Percentiles rank a stretch among this genome's conserved stretches.
Evolutionary conservation across 2,797 vertebrate species (phyloP).

Genomic region (Poecilia wingei): DNA sequence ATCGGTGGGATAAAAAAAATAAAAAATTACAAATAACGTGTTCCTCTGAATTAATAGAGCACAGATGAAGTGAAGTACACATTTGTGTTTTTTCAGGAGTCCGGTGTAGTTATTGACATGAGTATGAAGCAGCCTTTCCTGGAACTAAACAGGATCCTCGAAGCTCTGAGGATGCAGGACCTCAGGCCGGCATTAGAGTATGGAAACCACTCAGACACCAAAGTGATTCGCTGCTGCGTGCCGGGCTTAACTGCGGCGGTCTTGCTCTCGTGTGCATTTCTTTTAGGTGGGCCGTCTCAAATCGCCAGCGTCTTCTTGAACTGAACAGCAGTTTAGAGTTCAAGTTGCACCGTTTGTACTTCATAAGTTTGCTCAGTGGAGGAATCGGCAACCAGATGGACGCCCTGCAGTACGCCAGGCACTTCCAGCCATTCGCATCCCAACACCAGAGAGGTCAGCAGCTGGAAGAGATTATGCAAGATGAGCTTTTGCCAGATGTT

Average conservation of each 20-base stretch:
- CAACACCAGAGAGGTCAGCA: conserved; percentile 89
- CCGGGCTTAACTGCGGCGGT: background rate
- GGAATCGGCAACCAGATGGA: conserved; percentile 89
- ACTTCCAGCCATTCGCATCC: conserved; percentile 90
- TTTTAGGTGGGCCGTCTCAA: conserved; percentile 88
- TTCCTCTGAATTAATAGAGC: background rate
- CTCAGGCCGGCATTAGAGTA: conserved; percentile 90
- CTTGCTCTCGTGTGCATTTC: background rate
- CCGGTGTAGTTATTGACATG: conserved; percentile 89
- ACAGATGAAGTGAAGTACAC: background rate
- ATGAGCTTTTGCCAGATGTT: background rate
- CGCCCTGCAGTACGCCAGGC: conserved; percentile 89
- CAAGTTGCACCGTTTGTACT: conserved; percentile 90
- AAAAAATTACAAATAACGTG: no score
- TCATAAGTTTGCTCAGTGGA: conserved; percentile 88
- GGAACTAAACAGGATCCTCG: conserved; percentile 90
- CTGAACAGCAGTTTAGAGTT: conserved; percentile 92
- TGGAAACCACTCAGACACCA: conserved; percentile 34
- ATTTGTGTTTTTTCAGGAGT: conserved; percentile 74
- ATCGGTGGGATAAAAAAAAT: background rate
- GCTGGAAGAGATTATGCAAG: background rate
- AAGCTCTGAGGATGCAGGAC: conserved; percentile 90
- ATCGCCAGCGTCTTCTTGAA: conserved; percentile 88
- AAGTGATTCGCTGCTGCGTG: background rate
- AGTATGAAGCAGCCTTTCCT: conserved; percentile 93